Base-by-base conservation (phyloP, 2,888 invertebrate genomes). In the Cryptocephalus primarius region DNA sequence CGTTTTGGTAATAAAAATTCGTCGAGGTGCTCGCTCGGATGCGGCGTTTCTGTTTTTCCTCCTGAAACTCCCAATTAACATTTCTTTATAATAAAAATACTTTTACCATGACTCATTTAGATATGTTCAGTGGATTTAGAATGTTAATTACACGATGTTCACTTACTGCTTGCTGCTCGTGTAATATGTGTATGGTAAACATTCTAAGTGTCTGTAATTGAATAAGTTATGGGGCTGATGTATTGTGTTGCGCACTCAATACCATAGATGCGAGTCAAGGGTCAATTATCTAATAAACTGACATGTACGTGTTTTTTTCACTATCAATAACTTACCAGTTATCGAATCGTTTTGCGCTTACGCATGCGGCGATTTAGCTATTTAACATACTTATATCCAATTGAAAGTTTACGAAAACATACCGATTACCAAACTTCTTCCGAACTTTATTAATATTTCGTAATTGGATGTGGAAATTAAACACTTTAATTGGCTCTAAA, bases 141-240 rank as follows among this genome's bases (percentile, higher is more conserved):
- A 14, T 11, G 41, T 22, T 12, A 36, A 14, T 22, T 9, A 22
- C 6, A 41, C 14, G 14, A 11, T 36, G 38, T 41, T 42, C n/a
- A 42, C 31, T 33, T 31, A 33, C 11, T 40, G 32, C 34, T 36
- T 32, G 42, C 36, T 38, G 14, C 41, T 46, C 22, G 22, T 22
- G 22, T 22, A 22, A 22, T 22, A 22, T 22, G 22, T 6, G 22
- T 22, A 48, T 43, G 44, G 43, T 48, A 46, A 48, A 46, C 46
- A 48, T 43, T 46, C 13, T 46, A 48, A 50, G 48, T 50, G 50
- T 41, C 48, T 48, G 39, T 44, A 49, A 49, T 46, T 52, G 44
- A 44, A 45, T 36, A 47, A 39, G 39, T 40, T 39, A 47, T 22
- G 22, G 22, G 22, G 22, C 22, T 22, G 6, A 22, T 22, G 22